Evolutionary conservation across 1,140 invertebrate genomes (phyloP).

Genomic region (Cyclina sinensis): DNA sequence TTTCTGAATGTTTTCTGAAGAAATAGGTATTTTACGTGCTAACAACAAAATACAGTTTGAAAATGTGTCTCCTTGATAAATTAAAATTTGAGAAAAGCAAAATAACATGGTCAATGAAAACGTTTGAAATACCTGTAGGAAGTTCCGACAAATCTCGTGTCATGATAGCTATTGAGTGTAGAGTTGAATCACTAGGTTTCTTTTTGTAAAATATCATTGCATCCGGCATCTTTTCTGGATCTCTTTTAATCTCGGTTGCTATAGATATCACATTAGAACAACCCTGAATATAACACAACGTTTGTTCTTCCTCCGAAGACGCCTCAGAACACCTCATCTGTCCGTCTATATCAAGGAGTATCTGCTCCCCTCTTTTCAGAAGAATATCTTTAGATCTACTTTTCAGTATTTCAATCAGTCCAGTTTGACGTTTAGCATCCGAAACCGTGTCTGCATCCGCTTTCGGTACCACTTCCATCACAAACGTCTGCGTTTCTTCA

Average conservation of each 20-base stretch:
- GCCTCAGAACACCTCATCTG: conserved; percentile 69
- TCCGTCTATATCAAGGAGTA: conserved; percentile 68
- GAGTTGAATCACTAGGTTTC: conserved; percentile 13
- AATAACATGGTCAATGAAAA: not conserved
- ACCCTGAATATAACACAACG: conserved; percentile 68
- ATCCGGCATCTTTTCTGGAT: conserved; percentile 73
- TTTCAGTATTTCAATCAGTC: conserved; percentile 69
- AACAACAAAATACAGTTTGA: no score
- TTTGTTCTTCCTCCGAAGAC: conserved; percentile 59
- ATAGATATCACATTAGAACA: conserved; percentile 70
- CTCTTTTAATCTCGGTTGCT: conserved; percentile 71
- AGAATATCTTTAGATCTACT: conserved; percentile 73
- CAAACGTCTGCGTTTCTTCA: conserved; percentile 60
- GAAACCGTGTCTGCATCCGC: conserved; percentile 2
- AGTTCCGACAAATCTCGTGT: conserved; percentile 72
- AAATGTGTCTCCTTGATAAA: no score
- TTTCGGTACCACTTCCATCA: conserved; percentile 72
- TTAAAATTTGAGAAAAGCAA: no score
- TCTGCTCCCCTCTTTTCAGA: conserved; percentile 63
- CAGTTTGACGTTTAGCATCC: conserved; percentile 6
- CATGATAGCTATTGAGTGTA: conserved; percentile 70
- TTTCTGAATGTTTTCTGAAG: no score
- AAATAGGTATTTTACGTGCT: no score
- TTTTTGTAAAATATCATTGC: conserved; percentile 68
- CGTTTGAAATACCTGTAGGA: conserved; percentile 58